Evolutionary conservation across 1,140 invertebrate species (phyloP).

Genomic region (Halictus rubicundus): DNA sequence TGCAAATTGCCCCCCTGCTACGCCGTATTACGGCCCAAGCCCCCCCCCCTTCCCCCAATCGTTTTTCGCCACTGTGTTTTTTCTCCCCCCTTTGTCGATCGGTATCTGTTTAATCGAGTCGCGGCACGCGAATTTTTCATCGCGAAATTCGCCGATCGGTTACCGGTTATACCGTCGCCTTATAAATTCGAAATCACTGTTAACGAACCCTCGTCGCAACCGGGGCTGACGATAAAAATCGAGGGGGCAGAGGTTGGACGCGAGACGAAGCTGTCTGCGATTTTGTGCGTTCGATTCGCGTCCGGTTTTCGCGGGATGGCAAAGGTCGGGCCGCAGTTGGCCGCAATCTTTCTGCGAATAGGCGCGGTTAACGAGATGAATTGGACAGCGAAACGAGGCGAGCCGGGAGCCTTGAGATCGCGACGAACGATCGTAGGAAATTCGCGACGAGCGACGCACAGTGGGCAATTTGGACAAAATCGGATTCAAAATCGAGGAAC

Average conservation of each 20-base stretch:
- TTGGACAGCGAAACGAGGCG: slow-evolving; percentile 40
- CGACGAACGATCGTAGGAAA: neutral
- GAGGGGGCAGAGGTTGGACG: too few relatives aligned
- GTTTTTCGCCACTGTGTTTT: too few relatives aligned
- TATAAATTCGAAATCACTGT: slow-evolving; percentile 25
- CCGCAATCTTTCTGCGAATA: slow-evolving; percentile 29
- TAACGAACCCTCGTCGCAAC: slow-evolving; percentile 11
- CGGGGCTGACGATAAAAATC: too few relatives aligned
- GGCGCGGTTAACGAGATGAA: slow-evolving; percentile 41
- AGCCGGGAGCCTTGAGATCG: neutral
- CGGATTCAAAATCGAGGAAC: too few relatives aligned
- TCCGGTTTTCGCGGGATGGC: slow-evolving; percentile 29
- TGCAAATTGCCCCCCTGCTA: slow-evolving; percentile 23
- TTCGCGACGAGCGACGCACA: slow-evolving; percentile 6
- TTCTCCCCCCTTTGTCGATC: too few relatives aligned
- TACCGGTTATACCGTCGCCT: slow-evolving; percentile 17
- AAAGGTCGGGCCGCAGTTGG: slow-evolving; percentile 27
- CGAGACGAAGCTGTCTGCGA: neutral
- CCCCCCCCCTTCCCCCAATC: too few relatives aligned
- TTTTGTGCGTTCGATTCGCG: neutral
- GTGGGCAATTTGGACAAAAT: too few relatives aligned
- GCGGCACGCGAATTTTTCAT: slow-evolving; percentile 7
- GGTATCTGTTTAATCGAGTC: slow-evolving; percentile 27
- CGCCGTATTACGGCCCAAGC: neutral
- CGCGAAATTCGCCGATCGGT: slow-evolving; percentile 8